A percentile compares a stretch with the other conserved stretches of the same genome.
Evolutionary conservation across 2,888 invertebrate species (phyloP).

Genomic region (Ephialtes manifestator): DNA sequence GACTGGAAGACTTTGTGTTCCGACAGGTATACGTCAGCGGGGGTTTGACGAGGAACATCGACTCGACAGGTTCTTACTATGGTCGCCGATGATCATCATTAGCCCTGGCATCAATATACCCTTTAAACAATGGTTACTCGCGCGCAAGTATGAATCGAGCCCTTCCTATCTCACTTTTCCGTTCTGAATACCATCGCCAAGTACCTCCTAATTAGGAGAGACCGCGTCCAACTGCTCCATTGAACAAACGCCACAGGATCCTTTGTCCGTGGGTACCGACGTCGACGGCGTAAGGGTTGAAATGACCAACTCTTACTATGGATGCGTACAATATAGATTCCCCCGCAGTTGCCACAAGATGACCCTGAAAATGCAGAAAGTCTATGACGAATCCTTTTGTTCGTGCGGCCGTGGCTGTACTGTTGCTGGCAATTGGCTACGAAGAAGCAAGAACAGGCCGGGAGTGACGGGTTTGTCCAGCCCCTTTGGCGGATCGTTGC

Average conservation of each 20-base stretch:
- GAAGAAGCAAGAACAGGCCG: conserved; percentile 43
- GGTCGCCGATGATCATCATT: not conserved
- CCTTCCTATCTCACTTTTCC: conserved; percentile 19
- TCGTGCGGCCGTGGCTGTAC: conserved; percentile 8
- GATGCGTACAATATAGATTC: not conserved
- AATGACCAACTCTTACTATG: conserved; percentile 43
- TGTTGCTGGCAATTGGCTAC: conserved; percentile 57
- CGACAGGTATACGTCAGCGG: conserved; percentile 30
- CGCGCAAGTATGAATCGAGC: conserved; percentile 20
- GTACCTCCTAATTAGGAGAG: conserved; percentile 58
- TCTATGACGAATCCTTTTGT: conserved; percentile 69
- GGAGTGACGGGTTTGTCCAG: conserved; percentile 60
- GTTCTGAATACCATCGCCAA: conserved; percentile 43
- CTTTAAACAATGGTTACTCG: conserved; percentile 24
- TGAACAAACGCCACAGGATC: conserved; percentile 36
- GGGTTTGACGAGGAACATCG: conserved; percentile 22
- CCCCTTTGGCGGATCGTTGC: conserved; percentile 43
- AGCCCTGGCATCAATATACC: conserved; percentile 1
- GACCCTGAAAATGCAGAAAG: conserved; percentile 56
- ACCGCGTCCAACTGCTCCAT: conserved; percentile 36
- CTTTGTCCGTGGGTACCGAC: conserved; percentile 45
- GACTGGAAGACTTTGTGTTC: conserved; percentile 41
- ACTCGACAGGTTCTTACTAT: not conserved
- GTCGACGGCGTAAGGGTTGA: conserved; percentile 54
- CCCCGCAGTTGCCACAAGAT: conserved; percentile 25